These are phyloP conservation scores for Leptinotarsa juncta DNA, from an alignment of 2,888 invertebrate species.

Conservation along the genomic window DNA sequence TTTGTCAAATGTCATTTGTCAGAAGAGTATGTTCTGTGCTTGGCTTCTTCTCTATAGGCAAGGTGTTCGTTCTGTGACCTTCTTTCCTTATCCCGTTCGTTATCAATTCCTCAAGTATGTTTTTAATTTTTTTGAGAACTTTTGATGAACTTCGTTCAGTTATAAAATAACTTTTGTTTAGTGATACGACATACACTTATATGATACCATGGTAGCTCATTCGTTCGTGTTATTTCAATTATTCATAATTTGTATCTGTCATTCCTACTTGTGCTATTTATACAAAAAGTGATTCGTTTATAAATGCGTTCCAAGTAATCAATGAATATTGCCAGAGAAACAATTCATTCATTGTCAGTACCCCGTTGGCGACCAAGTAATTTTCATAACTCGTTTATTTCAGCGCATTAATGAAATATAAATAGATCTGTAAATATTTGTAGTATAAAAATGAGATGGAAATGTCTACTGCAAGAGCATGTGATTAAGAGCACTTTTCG, in stretches of 20 bases:
- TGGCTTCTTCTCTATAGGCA: too few relatives aligned
- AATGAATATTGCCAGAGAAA: slow-evolving; percentile 17
- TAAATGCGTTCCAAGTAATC: slow-evolving; percentile 13
- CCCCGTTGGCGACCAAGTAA: neutral
- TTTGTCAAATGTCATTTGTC: too few relatives aligned
- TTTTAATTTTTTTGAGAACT: too few relatives aligned
- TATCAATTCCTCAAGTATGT: too few relatives aligned
- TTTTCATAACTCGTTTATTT: slow-evolving; percentile 19
- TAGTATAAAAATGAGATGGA: slow-evolving; percentile 1
- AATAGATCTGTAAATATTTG: slow-evolving; percentile 17
- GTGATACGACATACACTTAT: too few relatives aligned
- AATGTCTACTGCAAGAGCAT: neutral
- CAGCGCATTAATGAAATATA: slow-evolving; percentile 15
- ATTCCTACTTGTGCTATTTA: slow-evolving; percentile 7
- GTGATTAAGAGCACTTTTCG: neutral
- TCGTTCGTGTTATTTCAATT: neutral
- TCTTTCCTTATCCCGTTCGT: too few relatives aligned
- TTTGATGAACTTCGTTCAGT: too few relatives aligned
- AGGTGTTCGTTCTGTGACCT: too few relatives aligned
- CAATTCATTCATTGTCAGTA: slow-evolving; percentile 19
- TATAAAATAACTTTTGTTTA: too few relatives aligned
- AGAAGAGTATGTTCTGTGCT: too few relatives aligned
- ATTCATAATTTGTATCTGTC: neutral
- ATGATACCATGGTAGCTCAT: neutral
- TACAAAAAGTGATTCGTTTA: slow-evolving; percentile 6